phyloP scores from a whole-genome alignment of 2,888 invertebrate species.

The Lasioglossum marginatum region DNA sequence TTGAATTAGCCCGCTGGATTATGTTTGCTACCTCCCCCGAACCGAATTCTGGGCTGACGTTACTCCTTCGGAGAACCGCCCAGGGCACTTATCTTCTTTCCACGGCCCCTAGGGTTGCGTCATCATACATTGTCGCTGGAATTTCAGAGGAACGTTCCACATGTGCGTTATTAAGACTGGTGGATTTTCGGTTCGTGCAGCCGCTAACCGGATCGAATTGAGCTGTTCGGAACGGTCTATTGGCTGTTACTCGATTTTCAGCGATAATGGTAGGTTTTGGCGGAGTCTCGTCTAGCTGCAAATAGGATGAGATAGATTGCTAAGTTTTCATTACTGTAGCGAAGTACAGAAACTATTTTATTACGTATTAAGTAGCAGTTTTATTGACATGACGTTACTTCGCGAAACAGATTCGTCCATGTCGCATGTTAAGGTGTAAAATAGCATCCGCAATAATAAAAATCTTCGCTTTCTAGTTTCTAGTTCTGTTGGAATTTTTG shows the following conservation, averaged over 20 bases:
- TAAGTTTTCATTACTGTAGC: too few species aligned
- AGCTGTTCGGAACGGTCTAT: not conserved
- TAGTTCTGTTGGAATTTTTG: too few species aligned
- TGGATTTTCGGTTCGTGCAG: not conserved
- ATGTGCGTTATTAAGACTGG: not conserved
- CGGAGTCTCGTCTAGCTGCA: not conserved
- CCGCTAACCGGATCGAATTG: not conserved
- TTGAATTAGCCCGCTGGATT: slow-evolving; percentile 69
- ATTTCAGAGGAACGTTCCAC: not conserved
- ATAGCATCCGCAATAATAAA: not conserved
- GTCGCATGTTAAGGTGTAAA: too few species aligned
- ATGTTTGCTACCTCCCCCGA: slow-evolving; percentile 36
- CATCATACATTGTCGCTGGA: slow-evolving; percentile 7
- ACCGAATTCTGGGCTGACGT: slow-evolving; percentile 39
- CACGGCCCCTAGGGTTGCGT: not conserved
- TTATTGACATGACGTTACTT: too few species aligned
- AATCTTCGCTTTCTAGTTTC: too few species aligned
- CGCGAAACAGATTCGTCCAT: too few species aligned
- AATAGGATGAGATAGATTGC: too few species aligned
- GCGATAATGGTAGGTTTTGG: not conserved
- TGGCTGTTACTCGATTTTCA: not conserved
- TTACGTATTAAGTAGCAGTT: too few species aligned
- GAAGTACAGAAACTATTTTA: too few species aligned
- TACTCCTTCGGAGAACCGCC: slow-evolving; percentile 28
- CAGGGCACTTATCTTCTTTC: slow-evolving; percentile 5